Conservation (phyloP, 2,797 vertebrate species). For the Momotus momota region DNA sequence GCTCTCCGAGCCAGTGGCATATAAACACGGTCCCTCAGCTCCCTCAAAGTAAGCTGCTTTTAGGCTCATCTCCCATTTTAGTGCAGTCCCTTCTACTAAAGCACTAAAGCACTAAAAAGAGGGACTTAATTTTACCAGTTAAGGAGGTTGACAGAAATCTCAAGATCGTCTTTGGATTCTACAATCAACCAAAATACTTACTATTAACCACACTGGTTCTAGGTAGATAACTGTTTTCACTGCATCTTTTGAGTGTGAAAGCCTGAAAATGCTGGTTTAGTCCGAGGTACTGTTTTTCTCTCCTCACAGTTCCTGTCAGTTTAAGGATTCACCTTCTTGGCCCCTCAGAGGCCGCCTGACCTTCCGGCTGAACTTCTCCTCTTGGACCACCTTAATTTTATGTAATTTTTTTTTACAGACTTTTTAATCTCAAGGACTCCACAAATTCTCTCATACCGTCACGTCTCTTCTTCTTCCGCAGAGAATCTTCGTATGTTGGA, state of each 20-base stretch:
- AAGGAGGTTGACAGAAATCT: not conserved
- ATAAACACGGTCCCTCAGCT: not conserved
- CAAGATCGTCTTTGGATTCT: not conserved
- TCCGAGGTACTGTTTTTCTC: not conserved
- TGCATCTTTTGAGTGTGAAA: not conserved
- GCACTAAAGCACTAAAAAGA: not conserved
- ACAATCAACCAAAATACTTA: not conserved
- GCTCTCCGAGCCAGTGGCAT: not conserved
- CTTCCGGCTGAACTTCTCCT: rapidly evolving
- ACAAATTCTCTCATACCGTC: not conserved
- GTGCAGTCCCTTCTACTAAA: not conserved
- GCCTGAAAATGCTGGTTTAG: not conserved
- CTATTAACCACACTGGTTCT: not conserved
- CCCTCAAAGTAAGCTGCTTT: not conserved
- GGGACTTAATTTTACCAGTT: too few species aligned
- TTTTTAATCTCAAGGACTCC: not conserved
- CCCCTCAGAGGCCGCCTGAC: not conserved
- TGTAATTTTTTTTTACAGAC: not conserved
- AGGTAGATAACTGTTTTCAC: not conserved
- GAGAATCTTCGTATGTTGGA: not conserved
- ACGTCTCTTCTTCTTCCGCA: not conserved
- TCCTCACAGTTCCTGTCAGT: not conserved
- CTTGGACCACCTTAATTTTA: not conserved
- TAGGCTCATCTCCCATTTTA: not conserved
- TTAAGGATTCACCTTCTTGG: not conserved